Conservation (phyloP, 1,140 invertebrate genomes). For the Caerostris darwini region DNA sequence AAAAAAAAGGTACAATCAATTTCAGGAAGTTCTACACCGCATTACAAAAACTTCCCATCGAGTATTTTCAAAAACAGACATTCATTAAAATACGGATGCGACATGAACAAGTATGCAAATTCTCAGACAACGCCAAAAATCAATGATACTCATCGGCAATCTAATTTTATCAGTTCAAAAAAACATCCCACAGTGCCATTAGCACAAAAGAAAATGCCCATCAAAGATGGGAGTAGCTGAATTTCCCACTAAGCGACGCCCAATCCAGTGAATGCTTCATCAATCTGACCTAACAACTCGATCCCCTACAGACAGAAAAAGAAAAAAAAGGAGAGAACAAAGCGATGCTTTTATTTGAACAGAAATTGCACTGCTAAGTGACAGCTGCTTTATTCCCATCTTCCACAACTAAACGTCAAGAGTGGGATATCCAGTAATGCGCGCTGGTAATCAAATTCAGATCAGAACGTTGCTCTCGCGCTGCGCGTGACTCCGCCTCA, state of each 20-base stretch:
- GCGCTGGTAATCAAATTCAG: neutral
- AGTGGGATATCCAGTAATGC: neutral
- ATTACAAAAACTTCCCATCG: no score
- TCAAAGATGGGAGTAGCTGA: neutral
- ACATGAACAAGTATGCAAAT: no score
- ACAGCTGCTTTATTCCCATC: neutral
- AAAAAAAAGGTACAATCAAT: no score
- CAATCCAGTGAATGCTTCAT: neutral
- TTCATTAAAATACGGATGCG: no score
- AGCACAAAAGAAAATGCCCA: neutral
- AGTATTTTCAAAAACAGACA: no score
- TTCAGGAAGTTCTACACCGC: no score
- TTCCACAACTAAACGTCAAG: neutral
- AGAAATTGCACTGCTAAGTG: neutral
- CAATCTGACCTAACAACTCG: neutral
- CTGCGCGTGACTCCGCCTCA: no score
- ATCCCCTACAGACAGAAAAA: neutral
- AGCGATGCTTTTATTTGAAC: neutral
- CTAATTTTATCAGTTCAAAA: no score
- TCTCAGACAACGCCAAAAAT: no score
- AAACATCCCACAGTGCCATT: neutral
- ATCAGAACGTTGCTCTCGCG: neutral
- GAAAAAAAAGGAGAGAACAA: neutral
- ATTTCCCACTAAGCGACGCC: constrained; percentile 10
- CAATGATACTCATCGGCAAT: no score